phyloP scores from a whole-genome alignment of 2,888 invertebrate genomes.

The Danaus chrysippus region DNA sequence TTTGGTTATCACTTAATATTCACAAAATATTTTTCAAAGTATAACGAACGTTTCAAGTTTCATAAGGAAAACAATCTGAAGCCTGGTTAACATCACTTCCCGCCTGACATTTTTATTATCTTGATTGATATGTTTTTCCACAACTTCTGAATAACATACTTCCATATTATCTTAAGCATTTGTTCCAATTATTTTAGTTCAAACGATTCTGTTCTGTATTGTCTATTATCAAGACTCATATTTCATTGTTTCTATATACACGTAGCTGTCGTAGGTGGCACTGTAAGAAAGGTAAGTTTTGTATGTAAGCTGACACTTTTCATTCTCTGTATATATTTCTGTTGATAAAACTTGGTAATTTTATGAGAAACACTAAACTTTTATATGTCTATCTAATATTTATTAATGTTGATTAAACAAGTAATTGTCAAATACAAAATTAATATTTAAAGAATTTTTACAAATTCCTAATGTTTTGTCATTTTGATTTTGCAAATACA shows the following conservation, averaged over 20 bases:
- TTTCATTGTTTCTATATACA: background rate
- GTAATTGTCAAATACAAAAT: too few relatives aligned
- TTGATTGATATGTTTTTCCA: constrained; percentile 26
- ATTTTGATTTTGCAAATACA: too few relatives aligned
- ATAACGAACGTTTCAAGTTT: background rate
- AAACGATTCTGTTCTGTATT: constrained; percentile 2
- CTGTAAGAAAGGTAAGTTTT: background rate
- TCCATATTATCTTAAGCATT: constrained; percentile 13
- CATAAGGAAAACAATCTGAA: background rate
- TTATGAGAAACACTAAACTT: background rate
- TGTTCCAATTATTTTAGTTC: background rate
- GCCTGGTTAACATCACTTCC: background rate
- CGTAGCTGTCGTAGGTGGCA: background rate
- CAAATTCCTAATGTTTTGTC: too few relatives aligned
- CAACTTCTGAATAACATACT: constrained; percentile 21
- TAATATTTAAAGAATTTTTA: too few relatives aligned
- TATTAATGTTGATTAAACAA: too few relatives aligned
- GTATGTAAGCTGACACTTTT: constrained; percentile 5
- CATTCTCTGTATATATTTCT: background rate
- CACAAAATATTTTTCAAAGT: background rate
- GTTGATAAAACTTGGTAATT: background rate
- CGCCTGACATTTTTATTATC: constrained; percentile 37
- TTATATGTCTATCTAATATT: background rate
- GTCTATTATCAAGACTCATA: background rate
- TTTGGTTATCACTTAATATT: background rate